These are phyloP conservation scores for Mycetomoellerius zeteki DNA, from an alignment of 1,140 invertebrate genomes.

Conservation along the genomic window DNA sequence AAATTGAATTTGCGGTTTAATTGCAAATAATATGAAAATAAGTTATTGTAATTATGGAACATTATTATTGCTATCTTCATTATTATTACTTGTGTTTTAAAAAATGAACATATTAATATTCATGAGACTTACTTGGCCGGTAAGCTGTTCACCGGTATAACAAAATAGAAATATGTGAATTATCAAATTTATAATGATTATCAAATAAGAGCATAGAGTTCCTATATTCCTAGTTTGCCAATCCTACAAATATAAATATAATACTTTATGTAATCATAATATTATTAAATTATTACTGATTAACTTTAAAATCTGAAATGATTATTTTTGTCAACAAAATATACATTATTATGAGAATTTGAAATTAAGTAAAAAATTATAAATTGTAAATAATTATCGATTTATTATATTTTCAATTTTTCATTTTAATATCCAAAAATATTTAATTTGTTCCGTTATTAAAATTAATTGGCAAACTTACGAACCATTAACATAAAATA, in stretches of 20 bases:
- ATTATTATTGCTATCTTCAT: neutral
- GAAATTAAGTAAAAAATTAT: neutral
- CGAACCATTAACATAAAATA: slow-evolving; percentile 75
- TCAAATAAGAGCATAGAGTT: slow-evolving; percentile 61
- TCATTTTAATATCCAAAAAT: neutral
- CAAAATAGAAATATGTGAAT: slow-evolving; percentile 79
- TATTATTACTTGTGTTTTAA: neutral
- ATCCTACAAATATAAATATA: slow-evolving; percentile 69
- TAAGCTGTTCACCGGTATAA: slow-evolving; percentile 75
- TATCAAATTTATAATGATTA: slow-evolving; percentile 69
- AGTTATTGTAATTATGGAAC: neutral
- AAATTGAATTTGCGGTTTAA: neutral
- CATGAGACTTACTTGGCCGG: slow-evolving; percentile 65
- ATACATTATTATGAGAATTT: neutral
- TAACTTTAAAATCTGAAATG: neutral
- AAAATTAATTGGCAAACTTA: slow-evolving; percentile 5
- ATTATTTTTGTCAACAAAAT: neutral
- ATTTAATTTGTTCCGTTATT: neutral
- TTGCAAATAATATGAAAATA: neutral
- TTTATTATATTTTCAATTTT: slow-evolving; percentile 31
- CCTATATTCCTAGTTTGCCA: slow-evolving; percentile 65
- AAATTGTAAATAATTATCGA: neutral
- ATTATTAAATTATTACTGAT: slow-evolving; percentile 10
- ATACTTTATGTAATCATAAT: neutral
- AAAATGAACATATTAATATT: neutral